Base-by-base conservation (phyloP, 2,888 invertebrate genomes). In the Phaedon cochleariae region DNA sequence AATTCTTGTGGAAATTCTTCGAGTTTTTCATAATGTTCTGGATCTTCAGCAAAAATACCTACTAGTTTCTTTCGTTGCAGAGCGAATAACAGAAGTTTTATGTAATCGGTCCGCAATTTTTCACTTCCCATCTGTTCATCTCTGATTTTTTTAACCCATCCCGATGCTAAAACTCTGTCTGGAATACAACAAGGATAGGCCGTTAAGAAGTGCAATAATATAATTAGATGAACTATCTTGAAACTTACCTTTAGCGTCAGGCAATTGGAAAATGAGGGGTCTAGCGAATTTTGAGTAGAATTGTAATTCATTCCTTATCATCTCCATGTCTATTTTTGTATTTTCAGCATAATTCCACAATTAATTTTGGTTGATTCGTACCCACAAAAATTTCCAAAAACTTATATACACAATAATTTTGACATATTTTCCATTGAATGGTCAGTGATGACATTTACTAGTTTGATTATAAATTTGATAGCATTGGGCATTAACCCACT, bases 81-180 rank as follows among this genome's bases (percentile, higher is more conserved):
- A 2, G 82, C 82, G 63, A 85, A 83, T 1, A 86, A 75, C 17
- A 86, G 73, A 26, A 86, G 75, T 74, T 85, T 85, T 1, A 85
- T 71, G 65, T 84, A 85, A 62, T 83, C 81, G 2, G 80, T 81
- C 52, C 81, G 74, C 22, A 82, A 71, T 49, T 78, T 75, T 49
- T 80, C 80, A 4, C 73, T 59, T 5, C 79, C 81, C 0, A 68
- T 54, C n/a, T 71, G 54, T 29, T 76, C 76, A n/a, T 79, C 75
- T 37, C 73, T 69, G 48, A 85, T 76, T 70, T 84, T 85, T 68
- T 82, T 81, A 20, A 84, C 72, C 85, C 85, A 85, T 65, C 82
- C 78, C 31, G 84, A 82, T n/a, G 85, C 84, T 52, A 80, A 75
- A 12, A 78, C 77, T 65, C 84, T 77, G 72, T 85, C 85, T 84